Conservation (phyloP, 64 coral and sea anemone genomes). For the Porites australiensis region DNA sequence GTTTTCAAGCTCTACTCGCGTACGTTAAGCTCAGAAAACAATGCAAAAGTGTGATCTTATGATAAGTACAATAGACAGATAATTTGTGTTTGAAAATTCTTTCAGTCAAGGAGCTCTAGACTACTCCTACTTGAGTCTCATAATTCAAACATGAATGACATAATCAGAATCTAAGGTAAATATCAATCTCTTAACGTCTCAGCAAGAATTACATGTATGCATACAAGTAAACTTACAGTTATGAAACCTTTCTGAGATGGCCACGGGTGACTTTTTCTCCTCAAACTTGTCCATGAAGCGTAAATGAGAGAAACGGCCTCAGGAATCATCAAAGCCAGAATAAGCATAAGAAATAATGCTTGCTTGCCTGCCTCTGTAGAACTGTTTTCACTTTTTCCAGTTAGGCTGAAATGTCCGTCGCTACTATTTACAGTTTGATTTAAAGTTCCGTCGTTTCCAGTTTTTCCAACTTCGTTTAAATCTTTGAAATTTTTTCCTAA, state of each 20-base stretch:
- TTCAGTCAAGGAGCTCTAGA: too few relatives aligned
- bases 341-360: conserved; percentile 75
- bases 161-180: too few relatives aligned
- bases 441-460: not conserved
- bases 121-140: too few relatives aligned
- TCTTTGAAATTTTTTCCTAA: conserved; percentile 14
- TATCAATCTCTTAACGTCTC: too few relatives aligned
- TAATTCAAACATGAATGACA: too few relatives aligned
- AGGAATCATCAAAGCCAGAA: conserved; percentile 80
- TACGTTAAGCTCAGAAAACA: too few relatives aligned
- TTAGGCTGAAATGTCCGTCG: not conserved
- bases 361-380: conserved; percentile 47
- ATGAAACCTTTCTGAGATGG: conserved; percentile 64
- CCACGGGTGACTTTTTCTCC: conserved; percentile 78
- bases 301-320: conserved; percentile 68
- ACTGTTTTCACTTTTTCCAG: not conserved
- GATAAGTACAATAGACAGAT: too few relatives aligned
- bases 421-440: not conserved
- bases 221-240: conserved; percentile 46
- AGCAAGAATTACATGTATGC: too few relatives aligned
- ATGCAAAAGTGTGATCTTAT: too few relatives aligned
- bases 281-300: conserved; percentile 74
- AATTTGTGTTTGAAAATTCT: too few relatives aligned
- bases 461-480: not conserved
- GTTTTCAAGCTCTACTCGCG: too few relatives aligned